Evolutionary conservation across 92 coral and sea anemone genomes (phyloP), one percentile per base, ranked within the genome.

Genomic region (Porites lobata): DNA sequence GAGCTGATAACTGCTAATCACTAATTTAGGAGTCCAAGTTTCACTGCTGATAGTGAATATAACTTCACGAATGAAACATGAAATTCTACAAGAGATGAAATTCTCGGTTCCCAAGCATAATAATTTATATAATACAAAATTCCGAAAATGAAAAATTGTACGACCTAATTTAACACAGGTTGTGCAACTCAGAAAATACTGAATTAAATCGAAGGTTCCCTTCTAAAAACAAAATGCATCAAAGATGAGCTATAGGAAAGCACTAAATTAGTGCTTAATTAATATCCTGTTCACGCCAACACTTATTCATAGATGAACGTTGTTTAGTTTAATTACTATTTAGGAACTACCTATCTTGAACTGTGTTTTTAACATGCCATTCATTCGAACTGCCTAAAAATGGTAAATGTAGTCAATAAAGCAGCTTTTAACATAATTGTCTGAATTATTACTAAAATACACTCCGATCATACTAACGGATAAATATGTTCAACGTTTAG

Each of bases 1-100:
- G 66, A 74, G 15, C 51, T 61, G 87, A 84, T 84, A 84, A 84
- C 57, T 63, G 59, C 81, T 84, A 50, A 47, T 47, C 38, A 38
- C 47, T 38, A 38, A 77, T 29, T 71, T 69, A 76, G 57, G 76
- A 56, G 57, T 56, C 50, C 68, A 68, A 52, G n/a, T 54, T 53
- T 54, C 32, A 53, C 11, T 32, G 56, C 9, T 12, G 78, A 71
- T 82, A 82, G 71, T 84, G 59, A 73, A 72, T 72, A 51, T 74
- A 84, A 62, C 87, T 62, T 21, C 74, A 84, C 51, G 80, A 74
- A 82, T 19, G 8, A 52, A 83, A 17, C 50, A 50, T 7, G 14
- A 20, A 59, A 50, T 10, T 43, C n/a, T 56, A 10, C 1, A 29
- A 38, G 68, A 57, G 69, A 15, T 58, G 26, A 38, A 69, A 70